Conservation (phyloP, 2,797 vertebrate species). For the Syndactyla subalaris region DNA sequence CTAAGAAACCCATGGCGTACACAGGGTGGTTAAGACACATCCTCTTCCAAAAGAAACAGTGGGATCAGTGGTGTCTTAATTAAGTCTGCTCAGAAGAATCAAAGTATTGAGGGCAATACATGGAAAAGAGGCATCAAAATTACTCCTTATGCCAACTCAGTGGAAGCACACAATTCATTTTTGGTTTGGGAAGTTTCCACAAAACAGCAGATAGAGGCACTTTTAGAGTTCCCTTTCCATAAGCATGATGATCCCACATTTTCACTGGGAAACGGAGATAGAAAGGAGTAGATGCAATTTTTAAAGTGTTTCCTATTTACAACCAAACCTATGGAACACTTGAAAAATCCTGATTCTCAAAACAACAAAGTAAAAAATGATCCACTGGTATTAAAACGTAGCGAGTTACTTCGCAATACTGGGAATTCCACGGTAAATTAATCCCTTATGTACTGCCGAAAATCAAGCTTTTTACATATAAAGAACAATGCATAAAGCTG, state of each 20-base stretch:
- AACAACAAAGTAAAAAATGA: background rate
- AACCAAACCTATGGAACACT: background rate
- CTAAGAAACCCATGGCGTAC: background rate
- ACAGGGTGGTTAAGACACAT: background rate
- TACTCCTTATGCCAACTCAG: background rate
- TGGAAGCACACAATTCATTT: background rate
- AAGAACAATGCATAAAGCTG: background rate
- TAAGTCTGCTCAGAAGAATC: background rate
- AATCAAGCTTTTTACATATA: background rate
- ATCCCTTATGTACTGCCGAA: background rate
- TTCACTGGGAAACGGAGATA: background rate
- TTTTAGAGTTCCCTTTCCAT: background rate
- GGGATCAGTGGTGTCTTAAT: background rate
- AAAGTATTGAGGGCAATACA: background rate
- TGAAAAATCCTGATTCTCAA: background rate
- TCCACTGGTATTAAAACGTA: background rate
- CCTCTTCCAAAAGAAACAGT: background rate
- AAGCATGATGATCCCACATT: rapidly evolving
- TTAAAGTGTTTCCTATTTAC: background rate
- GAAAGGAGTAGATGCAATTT: background rate
- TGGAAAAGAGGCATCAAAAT: background rate
- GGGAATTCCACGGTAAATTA: background rate
- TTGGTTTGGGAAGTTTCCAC: background rate
- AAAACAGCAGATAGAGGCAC: background rate
- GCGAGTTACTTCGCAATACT: background rate